These are phyloP conservation scores for Drosophila carrolli DNA, from an alignment of 1,140 invertebrate genomes.

Conservation along the genomic window DNA sequence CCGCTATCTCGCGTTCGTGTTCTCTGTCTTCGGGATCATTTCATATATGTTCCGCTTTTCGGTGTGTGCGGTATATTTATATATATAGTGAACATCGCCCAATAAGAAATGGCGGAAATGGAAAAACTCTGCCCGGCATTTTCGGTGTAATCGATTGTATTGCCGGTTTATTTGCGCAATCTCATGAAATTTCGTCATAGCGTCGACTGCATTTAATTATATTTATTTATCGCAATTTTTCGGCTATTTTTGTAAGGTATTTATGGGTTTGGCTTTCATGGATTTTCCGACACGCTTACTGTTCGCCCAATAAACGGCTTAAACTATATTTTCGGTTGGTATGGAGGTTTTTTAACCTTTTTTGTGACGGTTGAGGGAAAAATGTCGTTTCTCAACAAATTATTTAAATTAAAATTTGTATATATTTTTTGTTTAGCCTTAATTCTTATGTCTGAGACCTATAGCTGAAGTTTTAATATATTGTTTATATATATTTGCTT, in stretches of 20 bases:
- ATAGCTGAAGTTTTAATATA: no score
- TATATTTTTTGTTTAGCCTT: no score
- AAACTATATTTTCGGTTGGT: conserved; percentile 11
- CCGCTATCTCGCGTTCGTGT: conserved; percentile 37
- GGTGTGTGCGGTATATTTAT: conserved; percentile 36
- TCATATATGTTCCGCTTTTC: conserved; percentile 6
- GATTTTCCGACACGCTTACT: conserved; percentile 26
- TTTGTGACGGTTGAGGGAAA: background rate
- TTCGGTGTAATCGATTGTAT: conserved; percentile 60
- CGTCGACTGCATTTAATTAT: conserved; percentile 66
- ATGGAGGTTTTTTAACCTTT: background rate
- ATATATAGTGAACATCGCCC: conserved; percentile 50
- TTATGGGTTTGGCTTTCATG: conserved; percentile 20
- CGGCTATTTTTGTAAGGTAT: conserved; percentile 22
- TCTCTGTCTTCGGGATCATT: conserved; percentile 20
- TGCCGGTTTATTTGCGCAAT: conserved; percentile 61
- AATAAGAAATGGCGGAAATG: conserved; percentile 82
- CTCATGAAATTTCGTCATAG: conserved; percentile 48
- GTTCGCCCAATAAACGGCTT: conserved; percentile 5
- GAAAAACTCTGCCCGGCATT: conserved; percentile 47
- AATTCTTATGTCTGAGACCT: no score
- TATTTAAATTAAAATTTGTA: no score
- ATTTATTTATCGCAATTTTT: conserved; percentile 65
- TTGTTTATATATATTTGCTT: no score
- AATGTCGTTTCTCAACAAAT: no score